Percentiles rank a stretch among this genome's conserved stretches.
Conservation (phyloP, 92 coral and sea anemone species). For the Porites cylindrica region DNA sequence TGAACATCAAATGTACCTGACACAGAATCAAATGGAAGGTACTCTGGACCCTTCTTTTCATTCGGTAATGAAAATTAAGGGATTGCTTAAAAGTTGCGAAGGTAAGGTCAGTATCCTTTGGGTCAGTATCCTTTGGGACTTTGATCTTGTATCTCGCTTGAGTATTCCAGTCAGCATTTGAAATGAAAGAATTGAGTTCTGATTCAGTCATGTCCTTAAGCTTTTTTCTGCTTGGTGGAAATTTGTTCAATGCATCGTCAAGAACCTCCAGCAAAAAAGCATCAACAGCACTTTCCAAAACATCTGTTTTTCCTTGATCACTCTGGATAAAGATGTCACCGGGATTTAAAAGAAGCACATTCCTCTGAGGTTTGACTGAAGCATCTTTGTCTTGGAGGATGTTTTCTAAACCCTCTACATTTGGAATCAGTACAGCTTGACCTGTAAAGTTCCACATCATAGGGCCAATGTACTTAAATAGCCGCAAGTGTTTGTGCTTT, state of each 20-base stretch:
- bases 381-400: slow-evolving; percentile 22
- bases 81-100: slow-evolving; percentile 48
- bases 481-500: slow-evolving; percentile 49
- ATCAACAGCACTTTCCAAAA: slow-evolving; percentile 37
- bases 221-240: slow-evolving; percentile 16
- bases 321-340: slow-evolving; percentile 26
- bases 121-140: slow-evolving; percentile 36
- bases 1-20: slow-evolving; percentile 31
- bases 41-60: slow-evolving; percentile 46
- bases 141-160: slow-evolving; percentile 39
- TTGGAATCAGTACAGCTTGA: slow-evolving; percentile 43
- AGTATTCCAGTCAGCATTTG: slow-evolving; percentile 22
- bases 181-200: background rate
- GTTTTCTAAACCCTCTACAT: slow-evolving; percentile 17
- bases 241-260: slow-evolving; percentile 38
- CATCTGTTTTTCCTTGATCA: slow-evolving; percentile 6
- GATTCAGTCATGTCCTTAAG: slow-evolving; percentile 41
- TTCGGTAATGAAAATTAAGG: slow-evolving; percentile 20
- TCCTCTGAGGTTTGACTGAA: slow-evolving; percentile 17
- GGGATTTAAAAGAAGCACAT: slow-evolving; percentile 5
- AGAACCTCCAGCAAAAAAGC: slow-evolving; percentile 35
- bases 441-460: slow-evolving; percentile 71
- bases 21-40: slow-evolving; percentile 51
- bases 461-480: slow-evolving; percentile 37
- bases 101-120: slow-evolving; percentile 48